These are phyloP conservation scores for Ectropis grisescens DNA, from an alignment of 1,140 invertebrate species.

Conservation along the genomic window DNA sequence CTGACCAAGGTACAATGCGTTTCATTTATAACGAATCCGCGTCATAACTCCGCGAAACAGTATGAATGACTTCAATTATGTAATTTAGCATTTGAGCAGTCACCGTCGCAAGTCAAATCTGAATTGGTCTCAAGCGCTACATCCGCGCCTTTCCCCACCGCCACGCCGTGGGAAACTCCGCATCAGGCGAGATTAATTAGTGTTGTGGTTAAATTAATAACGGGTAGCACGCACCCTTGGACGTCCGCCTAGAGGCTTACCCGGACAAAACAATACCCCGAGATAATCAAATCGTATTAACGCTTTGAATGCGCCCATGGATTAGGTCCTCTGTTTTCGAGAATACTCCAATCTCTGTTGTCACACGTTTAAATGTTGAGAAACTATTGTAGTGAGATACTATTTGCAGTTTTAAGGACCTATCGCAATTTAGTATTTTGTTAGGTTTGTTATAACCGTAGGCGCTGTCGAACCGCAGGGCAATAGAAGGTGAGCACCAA, in stretches of 20 bases:
- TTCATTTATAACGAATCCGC: too few species aligned
- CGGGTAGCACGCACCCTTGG: conserved; percentile 23
- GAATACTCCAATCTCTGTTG: neutral
- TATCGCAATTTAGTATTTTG: neutral
- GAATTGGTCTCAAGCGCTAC: too few species aligned
- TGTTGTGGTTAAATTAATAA: conserved; percentile 55
- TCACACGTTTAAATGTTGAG: neutral
- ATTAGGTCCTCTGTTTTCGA: conserved; percentile 3
- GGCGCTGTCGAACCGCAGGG: neutral
- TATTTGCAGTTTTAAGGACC: too few species aligned
- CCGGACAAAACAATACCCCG: conserved; percentile 9
- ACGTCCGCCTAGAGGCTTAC: conserved; percentile 13
- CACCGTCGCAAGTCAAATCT: too few species aligned
- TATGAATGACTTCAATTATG: too few species aligned
- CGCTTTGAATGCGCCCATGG: conserved; percentile 7
- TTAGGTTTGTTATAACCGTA: neutral
- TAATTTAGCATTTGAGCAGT: too few species aligned
- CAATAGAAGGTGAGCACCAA: neutral
- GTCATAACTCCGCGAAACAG: too few species aligned
- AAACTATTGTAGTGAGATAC: too few species aligned
- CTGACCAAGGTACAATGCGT: too few species aligned
- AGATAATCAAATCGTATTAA: conserved; percentile 18
- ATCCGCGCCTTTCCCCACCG: too few species aligned
- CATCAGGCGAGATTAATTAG: conserved; percentile 56
- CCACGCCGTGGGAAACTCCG: conserved; percentile 35